Evolutionary conservation across 2,888 invertebrate species (phyloP), one percentile per base, ranked within the genome.

Genomic region (Macrosoma leucophasiata): DNA sequence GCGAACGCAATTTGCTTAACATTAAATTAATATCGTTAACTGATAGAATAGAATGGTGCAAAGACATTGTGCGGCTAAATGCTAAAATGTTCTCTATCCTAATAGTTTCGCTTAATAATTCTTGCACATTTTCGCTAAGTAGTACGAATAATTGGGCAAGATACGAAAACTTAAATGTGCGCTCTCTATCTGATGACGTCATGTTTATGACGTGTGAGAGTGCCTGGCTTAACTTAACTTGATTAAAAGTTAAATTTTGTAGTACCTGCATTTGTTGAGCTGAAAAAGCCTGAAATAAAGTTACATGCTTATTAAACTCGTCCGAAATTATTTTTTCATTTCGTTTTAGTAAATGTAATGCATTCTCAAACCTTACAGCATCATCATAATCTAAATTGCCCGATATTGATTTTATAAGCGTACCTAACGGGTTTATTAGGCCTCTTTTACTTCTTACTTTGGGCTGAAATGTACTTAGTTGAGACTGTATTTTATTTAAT

Each of bases 341-440:
- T 12, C 18, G 18, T 9, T 36, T 14, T 7, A 40, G 15, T 22
- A 33, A n/a, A 10, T 33, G 17, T 10, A 40, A 25, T 2, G 29
- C 30, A 7, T 29, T 21, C 6, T 38, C 25, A 18, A 33, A 38
- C 18, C 29, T 28, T 3, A 38, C 12, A 11, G 33, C 38, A 17
- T 33, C 29, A n/a, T 33, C 22, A 22, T 38, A 38, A 22, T 38
- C 29, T 17, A 38, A 20, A 20, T 38, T 38, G 26, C 33, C 18
- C n/a, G 26, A 20, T 13, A 35, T 29, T 12, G 24, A 22, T 29
- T 29, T 35, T 6, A 35, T 28, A 9, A 35, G 12, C 7, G 38
- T 30, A 8, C 38, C 38, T n/a, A 39, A 12, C 13, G 29, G 33
- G 11, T 39, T 18, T 12, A 27, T 22, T 2, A 29, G 14, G 3